Percentiles rank a stretch among this genome's conserved stretches.
These are phyloP conservation scores for Apis dorsata DNA, from an alignment of 1,140 invertebrate genomes.

Conservation along the genomic window DNA sequence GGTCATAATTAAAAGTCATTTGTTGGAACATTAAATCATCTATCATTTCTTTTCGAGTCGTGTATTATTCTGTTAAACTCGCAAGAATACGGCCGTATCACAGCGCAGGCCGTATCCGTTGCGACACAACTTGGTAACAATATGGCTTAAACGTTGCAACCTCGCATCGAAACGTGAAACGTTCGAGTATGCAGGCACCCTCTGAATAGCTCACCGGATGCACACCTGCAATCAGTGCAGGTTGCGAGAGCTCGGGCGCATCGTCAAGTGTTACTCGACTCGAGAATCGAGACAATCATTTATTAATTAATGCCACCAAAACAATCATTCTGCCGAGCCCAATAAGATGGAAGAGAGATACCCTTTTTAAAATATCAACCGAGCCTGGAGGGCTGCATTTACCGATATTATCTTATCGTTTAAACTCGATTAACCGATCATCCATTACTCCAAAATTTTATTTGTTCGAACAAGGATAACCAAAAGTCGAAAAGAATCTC, in stretches of 20 bases:
- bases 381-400: constrained; percentile 23
- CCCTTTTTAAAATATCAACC: constrained; percentile 31
- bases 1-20: constrained; percentile 49
- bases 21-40: constrained; percentile 39
- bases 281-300: neutral
- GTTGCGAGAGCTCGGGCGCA: constrained; percentile 55
- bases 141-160: constrained; percentile 53
- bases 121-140: constrained; percentile 58
- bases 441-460: neutral
- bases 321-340: constrained; percentile 10
- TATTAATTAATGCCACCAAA: constrained; percentile 42
- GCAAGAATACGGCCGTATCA: constrained; percentile 22
- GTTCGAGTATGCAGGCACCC: constrained; percentile 53
- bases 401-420: constrained; percentile 49
- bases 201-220: constrained; percentile 62
- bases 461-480: neutral
- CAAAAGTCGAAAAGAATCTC: no score
- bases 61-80: constrained; percentile 33
- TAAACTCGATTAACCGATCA: constrained; percentile 44
- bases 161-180: constrained; percentile 45
- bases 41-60: constrained; percentile 48
- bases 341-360: neutral
- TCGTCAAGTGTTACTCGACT: neutral
- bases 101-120: constrained; percentile 16
- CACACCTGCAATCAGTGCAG: constrained; percentile 55